Conservation (phyloP, 2,888 invertebrate genomes). For the Perizoma flavofasciatum region DNA sequence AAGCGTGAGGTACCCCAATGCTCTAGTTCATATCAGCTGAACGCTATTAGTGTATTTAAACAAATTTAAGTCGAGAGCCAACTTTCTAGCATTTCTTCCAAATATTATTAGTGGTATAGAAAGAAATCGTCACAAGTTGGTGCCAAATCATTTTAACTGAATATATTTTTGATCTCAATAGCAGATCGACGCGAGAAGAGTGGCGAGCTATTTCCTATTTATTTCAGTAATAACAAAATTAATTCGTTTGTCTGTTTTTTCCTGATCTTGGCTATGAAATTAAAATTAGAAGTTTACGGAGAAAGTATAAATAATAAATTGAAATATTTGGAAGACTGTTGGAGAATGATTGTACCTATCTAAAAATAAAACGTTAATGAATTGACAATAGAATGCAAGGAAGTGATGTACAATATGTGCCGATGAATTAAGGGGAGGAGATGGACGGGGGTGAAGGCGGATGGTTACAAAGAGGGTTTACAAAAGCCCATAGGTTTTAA, state of each 20-base stretch:
- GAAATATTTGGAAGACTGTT: constrained; percentile 40
- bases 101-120: constrained; percentile 28
- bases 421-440: too few species aligned
- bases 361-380: constrained; percentile 38
- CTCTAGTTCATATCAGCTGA: background rate
- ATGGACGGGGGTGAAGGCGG: too few species aligned
- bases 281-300: constrained; percentile 12
- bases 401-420: too few species aligned
- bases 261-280: constrained; percentile 16
- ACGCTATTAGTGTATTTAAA: too few species aligned
- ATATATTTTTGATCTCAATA: constrained; percentile 19
- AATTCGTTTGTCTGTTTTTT: background rate
- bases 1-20: too few species aligned
- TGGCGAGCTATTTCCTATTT: background rate
- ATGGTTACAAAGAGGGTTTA: too few species aligned
- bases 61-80: constrained; percentile 11
- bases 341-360: constrained; percentile 18
- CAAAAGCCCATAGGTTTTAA: too few species aligned
- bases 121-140: constrained; percentile 27
- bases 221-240: background rate
- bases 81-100: constrained; percentile 29
- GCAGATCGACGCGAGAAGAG: background rate
- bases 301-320: constrained; percentile 8
- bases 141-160: constrained; percentile 32
- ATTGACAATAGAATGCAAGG: constrained; percentile 51